phyloP scores from a whole-genome alignment of 2,113 vertebrate species.

The Campylorhamphus procurvoides region DNA sequence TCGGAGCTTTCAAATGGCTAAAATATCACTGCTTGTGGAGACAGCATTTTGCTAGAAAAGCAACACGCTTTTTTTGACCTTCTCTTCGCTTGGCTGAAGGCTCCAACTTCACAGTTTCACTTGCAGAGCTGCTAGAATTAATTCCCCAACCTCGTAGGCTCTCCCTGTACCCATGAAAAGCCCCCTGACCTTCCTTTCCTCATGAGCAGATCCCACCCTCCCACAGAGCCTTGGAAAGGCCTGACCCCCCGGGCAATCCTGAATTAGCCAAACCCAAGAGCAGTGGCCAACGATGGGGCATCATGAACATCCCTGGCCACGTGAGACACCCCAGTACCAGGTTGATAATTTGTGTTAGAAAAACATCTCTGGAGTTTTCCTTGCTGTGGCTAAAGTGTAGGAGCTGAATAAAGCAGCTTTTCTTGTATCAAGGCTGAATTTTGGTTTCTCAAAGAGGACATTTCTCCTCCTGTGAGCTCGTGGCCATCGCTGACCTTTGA shows the following conservation, averaged over 20 bases:
- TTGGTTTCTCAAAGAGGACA: neutral
- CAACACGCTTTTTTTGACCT: conserved; percentile 9
- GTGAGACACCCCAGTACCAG: accelerated
- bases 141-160: neutral
- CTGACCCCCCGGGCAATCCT: neutral
- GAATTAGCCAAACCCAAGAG: neutral
- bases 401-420: neutral
- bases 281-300: neutral
- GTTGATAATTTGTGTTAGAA: neutral
- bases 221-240: neutral
- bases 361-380: neutral
- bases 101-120: neutral
- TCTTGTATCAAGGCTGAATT: neutral
- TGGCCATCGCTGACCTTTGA: neutral
- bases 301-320: neutral
- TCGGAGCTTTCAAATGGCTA: conserved; percentile 46
- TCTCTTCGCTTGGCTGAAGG: neutral
- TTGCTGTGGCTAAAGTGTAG: neutral
- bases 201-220: neutral
- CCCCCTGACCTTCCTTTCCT: neutral
- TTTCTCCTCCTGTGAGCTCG: neutral
- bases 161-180: neutral
- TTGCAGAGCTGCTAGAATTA: conserved; percentile 5
- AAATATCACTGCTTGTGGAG: conserved; percentile 51
- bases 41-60: neutral